Evolutionary conservation across 1,140 invertebrate genomes (phyloP).

Genomic region (Whitmania pigra): DNA sequence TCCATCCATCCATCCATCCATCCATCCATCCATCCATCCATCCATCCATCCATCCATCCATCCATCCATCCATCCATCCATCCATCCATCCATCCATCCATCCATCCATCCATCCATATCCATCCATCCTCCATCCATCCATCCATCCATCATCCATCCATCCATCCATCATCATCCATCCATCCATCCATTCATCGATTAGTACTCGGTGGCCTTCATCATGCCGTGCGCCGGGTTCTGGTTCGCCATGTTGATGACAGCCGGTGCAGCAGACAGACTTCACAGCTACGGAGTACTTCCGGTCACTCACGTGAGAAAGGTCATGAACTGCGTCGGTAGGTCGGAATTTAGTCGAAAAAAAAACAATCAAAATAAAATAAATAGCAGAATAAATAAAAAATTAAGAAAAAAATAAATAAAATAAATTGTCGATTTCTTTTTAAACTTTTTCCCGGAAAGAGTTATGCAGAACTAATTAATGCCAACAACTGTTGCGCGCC

Average conservation of each 20-base stretch:
- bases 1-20: too few species aligned
- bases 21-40: too few species aligned
- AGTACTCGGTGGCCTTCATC: neutral
- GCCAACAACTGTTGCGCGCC: too few species aligned
- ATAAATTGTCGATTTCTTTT: too few species aligned
- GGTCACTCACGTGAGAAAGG: slow-evolving; percentile 14
- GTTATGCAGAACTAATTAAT: too few species aligned
- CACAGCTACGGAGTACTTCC: slow-evolving; percentile 15
- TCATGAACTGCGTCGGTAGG: slow-evolving; percentile 16
- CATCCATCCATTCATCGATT: neutral
- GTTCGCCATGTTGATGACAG: slow-evolving; percentile 14
- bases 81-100: neutral
- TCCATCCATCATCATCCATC: neutral
- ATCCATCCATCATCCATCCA: neutral
- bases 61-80: neutral
- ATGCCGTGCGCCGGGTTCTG: slow-evolving; percentile 17
- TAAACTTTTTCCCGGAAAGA: too few species aligned
- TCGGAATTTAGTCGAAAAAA: too few species aligned
- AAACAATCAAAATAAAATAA: too few species aligned
- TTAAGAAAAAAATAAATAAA: too few species aligned
- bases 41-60: too few species aligned
- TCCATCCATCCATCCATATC: neutral
- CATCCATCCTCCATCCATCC: neutral
- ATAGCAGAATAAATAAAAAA: too few species aligned
- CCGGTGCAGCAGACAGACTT: slow-evolving; percentile 14